phyloP scores from a whole-genome alignment of 2,113 vertebrate genomes.

The Australoheros scitulus region DNA sequence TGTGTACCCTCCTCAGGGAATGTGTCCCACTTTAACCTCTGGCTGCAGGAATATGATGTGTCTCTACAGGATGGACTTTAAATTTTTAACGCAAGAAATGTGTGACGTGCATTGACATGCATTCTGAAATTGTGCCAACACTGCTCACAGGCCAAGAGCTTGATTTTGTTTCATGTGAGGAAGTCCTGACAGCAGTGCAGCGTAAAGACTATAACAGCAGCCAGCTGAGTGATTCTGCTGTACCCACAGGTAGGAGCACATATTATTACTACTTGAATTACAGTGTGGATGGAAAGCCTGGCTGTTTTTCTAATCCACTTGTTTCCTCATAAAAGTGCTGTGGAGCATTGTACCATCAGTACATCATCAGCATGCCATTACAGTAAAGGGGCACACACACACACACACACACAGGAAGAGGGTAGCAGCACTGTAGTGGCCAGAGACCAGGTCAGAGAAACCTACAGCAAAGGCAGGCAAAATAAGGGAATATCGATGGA shows the following conservation, averaged over 20 bases:
- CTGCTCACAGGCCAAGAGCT: not conserved
- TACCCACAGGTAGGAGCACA: not conserved
- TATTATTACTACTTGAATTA: not conserved
- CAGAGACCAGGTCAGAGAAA: not conserved
- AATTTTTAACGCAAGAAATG: not conserved
- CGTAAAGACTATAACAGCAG: not conserved
- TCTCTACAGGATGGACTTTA: not conserved
- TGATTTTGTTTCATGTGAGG: not conserved
- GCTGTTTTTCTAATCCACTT: not conserved
- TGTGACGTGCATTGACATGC: not conserved
- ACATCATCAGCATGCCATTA: not conserved
- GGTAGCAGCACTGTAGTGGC: too few species aligned
- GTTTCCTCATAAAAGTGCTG: conserved; percentile 30
- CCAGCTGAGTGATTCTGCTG: not conserved
- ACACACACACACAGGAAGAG: not conserved
- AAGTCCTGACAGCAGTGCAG: not conserved
- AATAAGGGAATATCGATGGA: not conserved
- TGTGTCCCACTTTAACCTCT: not conserved
- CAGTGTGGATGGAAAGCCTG: not conserved
- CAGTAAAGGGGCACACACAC: not conserved
- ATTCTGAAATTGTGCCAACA: not conserved
- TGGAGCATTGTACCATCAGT: not conserved
- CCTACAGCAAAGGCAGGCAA: too few species aligned
- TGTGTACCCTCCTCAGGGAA: not conserved
- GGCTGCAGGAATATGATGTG: not conserved